Evolutionary conservation across 2,888 invertebrate species (phyloP), one percentile per base, ranked within the genome.

Genomic region (Dioctria rufipes): DNA sequence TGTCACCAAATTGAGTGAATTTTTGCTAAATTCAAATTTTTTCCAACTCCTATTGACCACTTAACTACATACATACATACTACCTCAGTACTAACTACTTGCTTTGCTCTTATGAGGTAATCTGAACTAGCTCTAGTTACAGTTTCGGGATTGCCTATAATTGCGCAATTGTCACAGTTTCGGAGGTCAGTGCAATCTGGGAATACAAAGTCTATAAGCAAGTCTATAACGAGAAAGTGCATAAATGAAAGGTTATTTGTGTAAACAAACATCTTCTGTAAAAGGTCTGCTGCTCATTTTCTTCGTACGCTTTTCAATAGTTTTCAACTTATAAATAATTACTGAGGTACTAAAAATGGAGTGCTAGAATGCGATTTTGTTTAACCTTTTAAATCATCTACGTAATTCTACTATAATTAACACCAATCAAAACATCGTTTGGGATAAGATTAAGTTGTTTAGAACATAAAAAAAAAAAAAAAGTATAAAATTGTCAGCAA

Each of bases 141-240:
- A 77, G 63, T 77, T 77, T 77, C 63, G 77, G 77, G 77, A 77
- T 63, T 77, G 77, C 63, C 46, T 77, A 39, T 77, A 63, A 77
- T 77, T 77, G 63, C 77, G 46, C 40, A 63, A 77, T 77, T 49
- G 49, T 63, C 63, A 42, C 49, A 39, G n/a, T 51, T 49, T 37
- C 39, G 63, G 63, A 77, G 77, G 77, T 77, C 77, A 63, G 4
- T 49, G 46, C 63, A 63, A 77, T 42, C 60, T 58, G 73, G 73
- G 73, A 51, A 58, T 63, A 63, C 40, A 37, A 63, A 63, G 63
- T 54, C 11, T 54, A 25, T 25, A 11, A 54, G 54, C 54, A 49
- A 49, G 37, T 25, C 69, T 69, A 69, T 69, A 51, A 51, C 43
- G 69, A 69, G 51, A 54, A 54, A 54, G 69, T 8, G 25, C 25